Base-by-base conservation (phyloP, 2,113 vertebrate genomes). In the Erinaceus europaeus region DNA sequence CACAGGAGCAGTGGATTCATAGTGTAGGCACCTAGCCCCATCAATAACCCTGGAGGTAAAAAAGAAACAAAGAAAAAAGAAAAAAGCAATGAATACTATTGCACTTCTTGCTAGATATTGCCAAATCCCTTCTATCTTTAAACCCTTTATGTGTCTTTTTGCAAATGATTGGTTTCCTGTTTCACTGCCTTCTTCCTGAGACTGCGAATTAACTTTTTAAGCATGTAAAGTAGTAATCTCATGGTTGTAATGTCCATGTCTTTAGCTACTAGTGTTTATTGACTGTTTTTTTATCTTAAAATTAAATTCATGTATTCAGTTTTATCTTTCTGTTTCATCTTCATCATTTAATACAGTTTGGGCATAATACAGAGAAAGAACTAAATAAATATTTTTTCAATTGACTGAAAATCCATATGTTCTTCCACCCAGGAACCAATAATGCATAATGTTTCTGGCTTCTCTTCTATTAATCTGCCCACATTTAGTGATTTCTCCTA, bases 381-480 rank as follows among this genome's bases (percentile, higher is more conserved):
- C 55, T 85, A 69, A 88, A 67, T 67, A 84, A 84, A 68, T 90
- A 90, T 72, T 89, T 91, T 78, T 75, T 32, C 12, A 48, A 61
- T 36, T 69, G 85, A 83, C 72, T 83, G 52, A 76, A 61, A 94
- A 83, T 83, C 79, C 80, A 80, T 80, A 34, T 34, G 46, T 38
- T 71, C 40, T 91, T 84, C 36, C 14, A 59, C 55, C 25, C 36
- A 77, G 72, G n/a, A 82, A 21, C 44, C 76, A 65, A 72, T 81
- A 64, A 72, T 46, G 2, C 32, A 44, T 87, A 77, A 18, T 83
- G 23, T 67, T 71, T 72, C 20, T 67, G 36, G 15, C 6, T 84
- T 38, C 18, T 80, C 27, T 52, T 68, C 40, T 59, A 75, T 75
- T 72, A 64, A 68, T 85, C 13, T 59, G 73, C 23, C 38, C 25